phyloP scores from a whole-genome alignment of 1,140 invertebrate species.

The Portunus trituberculatus region DNA sequence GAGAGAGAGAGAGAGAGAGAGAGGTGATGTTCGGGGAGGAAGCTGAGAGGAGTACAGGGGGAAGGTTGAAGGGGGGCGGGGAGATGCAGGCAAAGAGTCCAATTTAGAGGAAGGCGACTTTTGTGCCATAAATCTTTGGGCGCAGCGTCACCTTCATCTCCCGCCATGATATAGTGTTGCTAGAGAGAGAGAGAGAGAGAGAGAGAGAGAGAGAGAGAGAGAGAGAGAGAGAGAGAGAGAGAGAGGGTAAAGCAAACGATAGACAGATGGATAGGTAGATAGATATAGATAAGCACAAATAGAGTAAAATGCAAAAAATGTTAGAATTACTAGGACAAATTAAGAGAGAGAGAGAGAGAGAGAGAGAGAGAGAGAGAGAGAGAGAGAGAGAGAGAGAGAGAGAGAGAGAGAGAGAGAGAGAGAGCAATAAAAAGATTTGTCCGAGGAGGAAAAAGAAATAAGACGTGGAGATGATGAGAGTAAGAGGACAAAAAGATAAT shows the following conservation, averaged over 20 bases:
- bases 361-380: conserved; percentile 7
- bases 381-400: conserved; percentile 29
- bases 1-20: no score
- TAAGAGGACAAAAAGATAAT: neutral
- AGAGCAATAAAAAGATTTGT: neutral
- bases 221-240: conserved; percentile 29
- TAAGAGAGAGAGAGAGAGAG: neutral
- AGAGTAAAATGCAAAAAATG: neutral
- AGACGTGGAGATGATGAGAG: neutral
- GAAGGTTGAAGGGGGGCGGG: no score
- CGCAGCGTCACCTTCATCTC: no score
- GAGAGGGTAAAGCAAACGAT: neutral
- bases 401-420: conserved; percentile 29
- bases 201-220: conserved; percentile 29
- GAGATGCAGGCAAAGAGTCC: no score
- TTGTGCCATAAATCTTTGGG: no score
- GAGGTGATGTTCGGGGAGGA: no score
- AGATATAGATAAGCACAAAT: neutral
- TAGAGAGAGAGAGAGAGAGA: neutral
- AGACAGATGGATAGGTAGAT: neutral
- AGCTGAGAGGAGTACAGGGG: no score
- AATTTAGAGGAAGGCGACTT: no score
- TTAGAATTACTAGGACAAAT: neutral
- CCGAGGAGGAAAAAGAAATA: neutral
- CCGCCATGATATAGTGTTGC: no score